Evolutionary conservation across 1,140 invertebrate species (phyloP).

Genomic region (Aethina tumida): DNA sequence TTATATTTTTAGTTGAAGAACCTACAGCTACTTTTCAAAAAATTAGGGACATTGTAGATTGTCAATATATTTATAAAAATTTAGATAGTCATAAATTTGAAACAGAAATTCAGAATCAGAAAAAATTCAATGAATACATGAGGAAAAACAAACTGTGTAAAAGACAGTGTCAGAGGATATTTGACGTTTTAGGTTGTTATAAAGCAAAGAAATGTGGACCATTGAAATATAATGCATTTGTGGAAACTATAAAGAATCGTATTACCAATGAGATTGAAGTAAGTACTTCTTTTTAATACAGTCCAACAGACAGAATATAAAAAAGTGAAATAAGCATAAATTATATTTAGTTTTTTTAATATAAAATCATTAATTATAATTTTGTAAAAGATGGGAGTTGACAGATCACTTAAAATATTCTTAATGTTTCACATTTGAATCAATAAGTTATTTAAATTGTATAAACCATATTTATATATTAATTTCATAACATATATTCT

Average conservation of each 20-base stretch:
- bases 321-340: too few relatives aligned
- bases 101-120: conserved; percentile 6
- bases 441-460: background rate
- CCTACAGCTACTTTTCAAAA: conserved; percentile 23
- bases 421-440: conserved; percentile 1
- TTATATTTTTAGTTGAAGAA: conserved; percentile 23
- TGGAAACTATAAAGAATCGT: conserved; percentile 17
- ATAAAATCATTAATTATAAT: too few relatives aligned
- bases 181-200: conserved; percentile 23
- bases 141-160: conserved; percentile 22
- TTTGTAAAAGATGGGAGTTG: too few relatives aligned
- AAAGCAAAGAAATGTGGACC: conserved; percentile 10
- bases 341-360: too few relatives aligned
- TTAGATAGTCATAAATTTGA: conserved; percentile 10
- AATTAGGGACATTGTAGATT: conserved; percentile 25
- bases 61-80: conserved; percentile 11
- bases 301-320: background rate
- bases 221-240: conserved; percentile 12
- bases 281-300: background rate
- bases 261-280: conserved; percentile 15
- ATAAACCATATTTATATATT: background rate
- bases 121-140: conserved; percentile 14
- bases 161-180: conserved; percentile 20
- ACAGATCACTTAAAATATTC: too few relatives aligned
- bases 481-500: too few relatives aligned